Evolutionary conservation across 2,113 vertebrate genomes (phyloP).

Genomic region (Larimichthys crocea): DNA sequence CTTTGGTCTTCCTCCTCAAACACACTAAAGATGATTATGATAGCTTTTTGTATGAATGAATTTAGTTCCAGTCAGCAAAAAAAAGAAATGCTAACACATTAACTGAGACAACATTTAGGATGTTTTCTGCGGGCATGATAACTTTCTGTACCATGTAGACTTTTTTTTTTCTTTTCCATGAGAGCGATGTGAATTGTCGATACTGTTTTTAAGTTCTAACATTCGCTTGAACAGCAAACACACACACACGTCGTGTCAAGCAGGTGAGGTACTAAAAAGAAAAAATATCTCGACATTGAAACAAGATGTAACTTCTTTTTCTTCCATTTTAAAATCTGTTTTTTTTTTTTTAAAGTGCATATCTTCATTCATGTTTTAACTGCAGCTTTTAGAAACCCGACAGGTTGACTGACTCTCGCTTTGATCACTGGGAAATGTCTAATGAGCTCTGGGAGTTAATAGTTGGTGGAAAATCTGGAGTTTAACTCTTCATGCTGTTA

Average conservation of each 20-base stretch:
- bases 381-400: conserved; percentile 5
- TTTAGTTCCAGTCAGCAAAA: conserved; percentile 34
- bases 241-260: background rate
- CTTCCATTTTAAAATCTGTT: conserved; percentile 21
- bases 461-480: background rate
- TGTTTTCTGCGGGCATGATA: conserved; percentile 8
- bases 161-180: conserved; percentile 4
- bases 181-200: conserved; percentile 68
- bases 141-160: conserved; percentile 47
- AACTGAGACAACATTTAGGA: conserved; percentile 59
- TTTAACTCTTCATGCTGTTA: too few species aligned
- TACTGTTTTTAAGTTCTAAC: background rate
- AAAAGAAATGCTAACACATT: conserved; percentile 42
- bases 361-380: conserved; percentile 38
- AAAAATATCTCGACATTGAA: conserved; percentile 25
- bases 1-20: conserved; percentile 93
- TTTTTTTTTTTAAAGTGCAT: conserved; percentile 72
- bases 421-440: background rate
- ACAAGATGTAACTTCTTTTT: conserved; percentile 48
- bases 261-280: conserved; percentile 49
- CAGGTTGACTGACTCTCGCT: background rate
- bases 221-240: conserved; percentile 20
- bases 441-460: background rate
- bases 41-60: conserved; percentile 30
- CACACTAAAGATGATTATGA: conserved; percentile 81